phyloP scores from a whole-genome alignment of 2,113 vertebrate species.

The Proterorhinus semilunaris region DNA sequence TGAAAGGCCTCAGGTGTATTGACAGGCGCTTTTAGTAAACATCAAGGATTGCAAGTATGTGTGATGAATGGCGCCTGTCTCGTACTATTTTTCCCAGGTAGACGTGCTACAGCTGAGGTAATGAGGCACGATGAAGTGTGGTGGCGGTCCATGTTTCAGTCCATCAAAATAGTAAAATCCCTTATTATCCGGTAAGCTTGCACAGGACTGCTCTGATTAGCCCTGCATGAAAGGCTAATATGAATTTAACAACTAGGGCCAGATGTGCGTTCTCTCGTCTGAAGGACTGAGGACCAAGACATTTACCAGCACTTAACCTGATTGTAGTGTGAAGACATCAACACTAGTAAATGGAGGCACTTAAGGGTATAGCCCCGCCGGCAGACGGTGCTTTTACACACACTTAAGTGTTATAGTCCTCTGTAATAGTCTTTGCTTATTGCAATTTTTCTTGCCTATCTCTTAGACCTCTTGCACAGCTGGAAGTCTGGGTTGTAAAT shows the following conservation, averaged over 20 bases:
- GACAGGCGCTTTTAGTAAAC: neutral
- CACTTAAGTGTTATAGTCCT: constrained; percentile 28
- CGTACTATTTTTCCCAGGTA: neutral
- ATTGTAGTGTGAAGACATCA: constrained; percentile 41
- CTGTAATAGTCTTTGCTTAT: constrained; percentile 35
- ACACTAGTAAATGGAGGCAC: constrained; percentile 21
- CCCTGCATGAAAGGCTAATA: constrained; percentile 63
- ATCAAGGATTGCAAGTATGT: neutral
- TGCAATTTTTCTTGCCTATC: constrained; percentile 25
- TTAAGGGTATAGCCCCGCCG: constrained; percentile 32
- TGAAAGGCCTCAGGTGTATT: constrained; percentile 3
- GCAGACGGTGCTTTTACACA: constrained; percentile 14
- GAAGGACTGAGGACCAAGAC: constrained; percentile 12
- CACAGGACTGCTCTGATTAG: constrained; percentile 56
- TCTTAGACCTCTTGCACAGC: constrained; percentile 46
- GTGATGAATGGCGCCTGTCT: neutral
- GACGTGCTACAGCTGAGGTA: constrained; percentile 18
- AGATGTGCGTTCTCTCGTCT: constrained; percentile 56
- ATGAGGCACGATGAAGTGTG: constrained; percentile 48
- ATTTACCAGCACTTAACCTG: constrained; percentile 48
- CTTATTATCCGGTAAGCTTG: constrained; percentile 53
- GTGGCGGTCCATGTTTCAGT: constrained; percentile 44
- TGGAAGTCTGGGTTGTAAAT: constrained; percentile 24
- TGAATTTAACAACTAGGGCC: constrained; percentile 55
- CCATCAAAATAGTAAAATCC: constrained; percentile 60